Percentiles rank a stretch among this genome's conserved stretches.
These are phyloP conservation scores for Tursiops truncatus DNA, from an alignment of 2,113 vertebrate genomes.

Conservation along the genomic window DNA sequence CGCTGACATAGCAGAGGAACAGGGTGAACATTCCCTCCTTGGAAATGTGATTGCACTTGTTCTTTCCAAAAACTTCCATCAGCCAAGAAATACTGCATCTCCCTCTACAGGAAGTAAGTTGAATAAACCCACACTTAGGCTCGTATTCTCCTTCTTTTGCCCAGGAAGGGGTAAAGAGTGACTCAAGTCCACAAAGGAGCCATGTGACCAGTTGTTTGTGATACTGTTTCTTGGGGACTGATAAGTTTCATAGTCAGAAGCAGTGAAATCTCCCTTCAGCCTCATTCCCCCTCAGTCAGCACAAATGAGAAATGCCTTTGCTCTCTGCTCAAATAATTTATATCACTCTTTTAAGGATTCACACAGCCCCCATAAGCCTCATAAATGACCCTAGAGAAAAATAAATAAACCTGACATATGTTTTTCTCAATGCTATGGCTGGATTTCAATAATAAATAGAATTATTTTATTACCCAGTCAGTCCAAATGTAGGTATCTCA, in stretches of 20 bases:
- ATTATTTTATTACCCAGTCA: slow-evolving; percentile 1
- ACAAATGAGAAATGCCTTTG: background rate
- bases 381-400: background rate
- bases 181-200: background rate
- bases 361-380: background rate
- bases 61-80: background rate
- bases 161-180: background rate
- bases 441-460: slow-evolving; percentile 44
- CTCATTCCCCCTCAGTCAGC: background rate
- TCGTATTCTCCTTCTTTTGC: background rate
- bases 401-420: background rate
- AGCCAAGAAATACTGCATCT: slow-evolving; percentile 46
- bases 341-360: background rate
- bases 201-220: background rate
- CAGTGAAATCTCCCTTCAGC: background rate
- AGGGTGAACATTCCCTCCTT: slow-evolving; percentile 12
- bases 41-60: background rate
- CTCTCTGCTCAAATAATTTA: slow-evolving; percentile 11
- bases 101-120: slow-evolving; percentile 37
- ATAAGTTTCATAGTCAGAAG: background rate
- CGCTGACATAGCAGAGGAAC: background rate
- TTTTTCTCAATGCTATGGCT: background rate
- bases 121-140: background rate
- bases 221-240: background rate
- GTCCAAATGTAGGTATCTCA: background rate